phyloP scores from a whole-genome alignment of 1,140 invertebrate genomes.

The Trachymyrmex septentrionalis region DNA sequence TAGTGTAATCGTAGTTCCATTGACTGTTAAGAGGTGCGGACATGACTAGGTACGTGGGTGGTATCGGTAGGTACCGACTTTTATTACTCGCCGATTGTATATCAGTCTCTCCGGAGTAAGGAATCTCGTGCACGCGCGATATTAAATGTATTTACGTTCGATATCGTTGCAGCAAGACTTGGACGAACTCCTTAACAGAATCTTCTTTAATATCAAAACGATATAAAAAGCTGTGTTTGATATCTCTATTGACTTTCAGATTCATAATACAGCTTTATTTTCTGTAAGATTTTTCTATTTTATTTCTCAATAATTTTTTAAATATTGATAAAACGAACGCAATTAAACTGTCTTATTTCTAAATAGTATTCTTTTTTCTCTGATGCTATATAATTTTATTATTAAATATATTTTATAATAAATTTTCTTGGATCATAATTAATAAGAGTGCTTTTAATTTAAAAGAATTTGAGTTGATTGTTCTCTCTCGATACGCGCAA shows the following conservation, averaged over 20 bases:
- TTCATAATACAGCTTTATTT: neutral
- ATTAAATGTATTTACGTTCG: slow-evolving; percentile 41
- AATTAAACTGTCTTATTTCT: neutral
- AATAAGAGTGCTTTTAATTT: neutral
- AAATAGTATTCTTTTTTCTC: neutral
- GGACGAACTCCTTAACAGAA: neutral
- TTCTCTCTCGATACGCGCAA: neutral
- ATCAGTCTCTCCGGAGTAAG: slow-evolving; percentile 39
- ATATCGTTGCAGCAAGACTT: slow-evolving; percentile 15
- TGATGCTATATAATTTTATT: neutral
- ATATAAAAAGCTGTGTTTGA: neutral
- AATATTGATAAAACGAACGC: neutral
- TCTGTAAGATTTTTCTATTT: neutral
- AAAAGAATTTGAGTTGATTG: neutral
- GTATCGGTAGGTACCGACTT: slow-evolving; percentile 55
- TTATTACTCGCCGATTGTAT: slow-evolving; percentile 44
- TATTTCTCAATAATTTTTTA: neutral
- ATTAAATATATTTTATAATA: neutral
- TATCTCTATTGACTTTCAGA: neutral
- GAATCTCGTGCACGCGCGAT: slow-evolving; percentile 46
- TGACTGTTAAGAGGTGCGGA: slow-evolving; percentile 56
- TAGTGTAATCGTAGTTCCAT: slow-evolving; percentile 57
- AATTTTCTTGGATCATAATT: neutral
- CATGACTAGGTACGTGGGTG: slow-evolving; percentile 31
- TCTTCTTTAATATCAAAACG: neutral